These are phyloP conservation scores for Rhaphigaster nebulosa DNA, from an alignment of 2,888 invertebrate genomes.

Conservation along the genomic window DNA sequence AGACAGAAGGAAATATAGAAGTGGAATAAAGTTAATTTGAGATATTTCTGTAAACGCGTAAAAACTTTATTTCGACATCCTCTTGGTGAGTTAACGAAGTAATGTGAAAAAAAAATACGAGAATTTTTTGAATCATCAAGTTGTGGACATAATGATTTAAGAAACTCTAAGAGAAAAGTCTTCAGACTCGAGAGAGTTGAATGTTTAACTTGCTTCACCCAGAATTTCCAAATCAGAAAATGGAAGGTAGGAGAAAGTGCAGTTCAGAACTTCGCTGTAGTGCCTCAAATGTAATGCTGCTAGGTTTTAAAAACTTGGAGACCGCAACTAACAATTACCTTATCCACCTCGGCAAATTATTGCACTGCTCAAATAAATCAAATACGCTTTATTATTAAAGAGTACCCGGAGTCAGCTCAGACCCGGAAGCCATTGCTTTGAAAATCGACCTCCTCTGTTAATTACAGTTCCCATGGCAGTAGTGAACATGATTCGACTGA, in stretches of 20 bases:
- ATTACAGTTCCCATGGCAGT: neutral
- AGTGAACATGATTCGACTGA: neutral
- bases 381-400: neutral
- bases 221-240: neutral
- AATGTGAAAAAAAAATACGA: neutral
- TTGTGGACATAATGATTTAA: neutral
- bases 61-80: neutral
- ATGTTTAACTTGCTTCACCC: neutral
- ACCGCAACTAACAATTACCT: neutral
- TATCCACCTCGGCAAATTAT: neutral
- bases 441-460: neutral
- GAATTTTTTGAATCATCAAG: neutral
- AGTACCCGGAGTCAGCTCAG: neutral
- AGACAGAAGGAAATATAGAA: no score
- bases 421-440: constrained; percentile 1
- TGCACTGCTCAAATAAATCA: neutral
- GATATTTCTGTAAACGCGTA: neutral
- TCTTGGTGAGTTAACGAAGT: neutral
- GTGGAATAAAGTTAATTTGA: neutral
- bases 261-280: neutral
- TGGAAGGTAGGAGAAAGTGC: neutral
- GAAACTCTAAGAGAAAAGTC: neutral
- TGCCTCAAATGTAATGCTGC: neutral
- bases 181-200: neutral
- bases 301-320: neutral